Percentiles rank a stretch among this genome's conserved stretches.
Conservation (phyloP, 2,113 vertebrate species). For the Girardinichthys multiradiatus region DNA sequence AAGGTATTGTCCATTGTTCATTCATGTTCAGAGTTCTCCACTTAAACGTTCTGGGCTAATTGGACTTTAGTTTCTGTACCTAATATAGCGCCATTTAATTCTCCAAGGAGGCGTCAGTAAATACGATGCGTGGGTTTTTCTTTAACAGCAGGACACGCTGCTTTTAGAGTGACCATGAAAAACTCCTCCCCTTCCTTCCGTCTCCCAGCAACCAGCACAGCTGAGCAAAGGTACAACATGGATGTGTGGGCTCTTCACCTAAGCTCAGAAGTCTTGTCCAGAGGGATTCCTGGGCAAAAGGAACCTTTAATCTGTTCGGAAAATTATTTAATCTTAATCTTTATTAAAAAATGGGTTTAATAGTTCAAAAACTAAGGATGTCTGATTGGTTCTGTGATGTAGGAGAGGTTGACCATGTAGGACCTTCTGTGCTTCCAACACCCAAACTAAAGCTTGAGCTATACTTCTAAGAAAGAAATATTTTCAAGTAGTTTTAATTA, state of each 20-base stretch:
- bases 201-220: background rate
- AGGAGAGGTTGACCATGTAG: background rate
- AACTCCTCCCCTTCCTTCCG: background rate
- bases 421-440: background rate
- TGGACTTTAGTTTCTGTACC: no score
- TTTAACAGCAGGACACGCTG: no score
- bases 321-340: background rate
- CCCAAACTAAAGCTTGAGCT: no score
- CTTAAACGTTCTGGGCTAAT: no score
- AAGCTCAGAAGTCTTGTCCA: background rate
- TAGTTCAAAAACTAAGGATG: background rate
- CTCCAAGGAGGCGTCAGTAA: no score
- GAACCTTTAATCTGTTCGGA: background rate
- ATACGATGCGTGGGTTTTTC: no score
- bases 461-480: background rate
- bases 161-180: no score
- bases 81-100: no score
- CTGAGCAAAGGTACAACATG: background rate
- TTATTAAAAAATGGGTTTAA: background rate
- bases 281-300: background rate
- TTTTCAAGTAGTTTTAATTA: background rate
- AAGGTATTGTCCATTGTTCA: no score
- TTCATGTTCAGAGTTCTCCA: no score
- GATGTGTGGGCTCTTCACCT: background rate
- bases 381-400: background rate